phyloP scores from a whole-genome alignment of 2,113 vertebrate genomes.

The Microtus richardsoni region DNA sequence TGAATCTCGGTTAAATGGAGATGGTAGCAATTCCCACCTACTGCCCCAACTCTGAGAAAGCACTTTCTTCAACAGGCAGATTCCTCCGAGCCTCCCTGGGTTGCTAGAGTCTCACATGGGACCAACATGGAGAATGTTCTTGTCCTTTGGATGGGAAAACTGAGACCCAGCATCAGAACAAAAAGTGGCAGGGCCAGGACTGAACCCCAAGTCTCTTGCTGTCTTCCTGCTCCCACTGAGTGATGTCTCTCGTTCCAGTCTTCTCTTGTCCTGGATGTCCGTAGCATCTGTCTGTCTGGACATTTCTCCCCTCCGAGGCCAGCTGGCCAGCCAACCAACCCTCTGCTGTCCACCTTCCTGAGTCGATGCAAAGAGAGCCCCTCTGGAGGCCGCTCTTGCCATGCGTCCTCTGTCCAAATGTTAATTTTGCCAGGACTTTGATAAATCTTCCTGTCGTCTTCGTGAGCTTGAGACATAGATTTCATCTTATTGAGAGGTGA shows the following conservation, averaged over 20 bases:
- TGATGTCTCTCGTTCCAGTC: not conserved
- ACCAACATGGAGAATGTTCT: not conserved
- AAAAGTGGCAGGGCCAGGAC: not conserved
- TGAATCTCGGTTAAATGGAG: not conserved
- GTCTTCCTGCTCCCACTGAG: not conserved
- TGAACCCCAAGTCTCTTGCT: not conserved
- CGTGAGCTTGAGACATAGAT: conserved; percentile 75
- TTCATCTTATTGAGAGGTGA: conserved; percentile 86
- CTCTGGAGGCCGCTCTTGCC: conserved; percentile 62
- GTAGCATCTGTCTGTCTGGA: not conserved
- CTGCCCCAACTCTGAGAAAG: not conserved
- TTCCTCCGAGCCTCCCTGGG: not conserved
- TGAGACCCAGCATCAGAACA: not conserved
- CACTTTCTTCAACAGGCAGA: rapidly evolving
- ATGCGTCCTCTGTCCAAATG: conserved; percentile 76
- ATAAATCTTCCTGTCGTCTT: conserved; percentile 82
- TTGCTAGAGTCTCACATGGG: rapidly evolving
- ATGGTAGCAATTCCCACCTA: too few species aligned
- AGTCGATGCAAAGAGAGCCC: conserved; percentile 39
- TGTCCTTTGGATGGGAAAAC: not conserved
- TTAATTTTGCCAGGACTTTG: conserved; percentile 83
- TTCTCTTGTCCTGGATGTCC: not conserved
- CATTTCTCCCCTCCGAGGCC: not conserved
- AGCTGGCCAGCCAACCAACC: conserved; percentile 27
- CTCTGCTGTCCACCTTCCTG: not conserved